Evolutionary conservation across 2,797 vertebrate species (phyloP).

Genomic region (Liasis olivaceus): DNA sequence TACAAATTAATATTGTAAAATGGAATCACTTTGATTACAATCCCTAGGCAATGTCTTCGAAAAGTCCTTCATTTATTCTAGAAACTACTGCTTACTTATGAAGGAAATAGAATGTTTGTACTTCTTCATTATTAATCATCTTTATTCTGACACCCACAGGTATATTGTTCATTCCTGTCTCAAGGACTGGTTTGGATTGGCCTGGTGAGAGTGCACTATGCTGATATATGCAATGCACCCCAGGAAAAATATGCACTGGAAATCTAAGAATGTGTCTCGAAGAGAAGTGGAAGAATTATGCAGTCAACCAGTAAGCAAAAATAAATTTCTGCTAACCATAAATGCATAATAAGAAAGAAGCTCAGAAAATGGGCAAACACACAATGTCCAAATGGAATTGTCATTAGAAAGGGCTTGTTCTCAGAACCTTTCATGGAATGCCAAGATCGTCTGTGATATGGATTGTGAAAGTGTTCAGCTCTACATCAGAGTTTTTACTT

Average conservation of each 20-base stretch:
- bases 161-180: neutral
- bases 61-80: neutral
- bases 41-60: neutral
- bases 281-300: neutral
- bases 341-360: slow-evolving; percentile 8
- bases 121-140: neutral
- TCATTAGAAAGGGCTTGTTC: neutral
- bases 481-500: slow-evolving; percentile 6
- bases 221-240: no score
- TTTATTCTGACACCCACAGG: neutral
- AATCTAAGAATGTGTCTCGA: neutral
- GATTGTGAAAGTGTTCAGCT: neutral
- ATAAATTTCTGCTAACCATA: neutral
- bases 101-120: neutral
- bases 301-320: neutral
- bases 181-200: neutral
- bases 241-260: neutral
- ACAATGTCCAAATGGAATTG: neutral
- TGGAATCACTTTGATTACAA: neutral
- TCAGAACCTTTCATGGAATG: neutral
- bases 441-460: neutral
- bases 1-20: neutral
- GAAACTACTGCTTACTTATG: neutral
- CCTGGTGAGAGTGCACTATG: neutral
- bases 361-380: neutral